These are phyloP conservation scores for Philantomba maxwellii DNA, from an alignment of 2,113 vertebrate species.

Conservation along the genomic window DNA sequence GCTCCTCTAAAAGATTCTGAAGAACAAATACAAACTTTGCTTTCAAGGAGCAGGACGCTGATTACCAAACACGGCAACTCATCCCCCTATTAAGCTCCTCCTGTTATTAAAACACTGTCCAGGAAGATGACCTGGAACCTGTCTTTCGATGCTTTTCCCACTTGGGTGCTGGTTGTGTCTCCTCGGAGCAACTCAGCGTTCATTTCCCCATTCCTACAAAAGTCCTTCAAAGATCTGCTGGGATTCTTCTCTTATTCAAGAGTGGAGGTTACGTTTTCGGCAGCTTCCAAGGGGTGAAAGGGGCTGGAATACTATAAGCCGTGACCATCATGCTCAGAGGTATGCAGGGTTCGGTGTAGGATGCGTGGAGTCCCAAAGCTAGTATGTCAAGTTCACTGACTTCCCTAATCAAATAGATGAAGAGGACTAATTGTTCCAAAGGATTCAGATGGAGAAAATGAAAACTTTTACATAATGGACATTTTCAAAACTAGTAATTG, in stretches of 20 bases:
- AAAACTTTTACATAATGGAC: neutral
- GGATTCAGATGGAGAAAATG: neutral
- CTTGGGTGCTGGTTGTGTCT: neutral
- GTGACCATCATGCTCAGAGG: fast-evolving
- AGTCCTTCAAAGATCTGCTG: neutral
- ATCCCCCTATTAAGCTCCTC: neutral
- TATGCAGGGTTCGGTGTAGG: fast-evolving
- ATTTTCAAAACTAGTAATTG: neutral
- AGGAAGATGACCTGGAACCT: too few relatives aligned
- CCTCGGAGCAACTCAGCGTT: too few relatives aligned
- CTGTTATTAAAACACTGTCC: fast-evolving
- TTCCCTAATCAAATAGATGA: too few relatives aligned
- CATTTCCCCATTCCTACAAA: neutral
- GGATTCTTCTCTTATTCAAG: neutral
- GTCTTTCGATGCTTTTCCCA: neutral
- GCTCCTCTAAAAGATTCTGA: too few relatives aligned
- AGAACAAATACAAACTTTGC: neutral
- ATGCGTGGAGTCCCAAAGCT: fast-evolving
- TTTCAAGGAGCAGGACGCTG: neutral
- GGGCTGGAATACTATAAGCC: too few relatives aligned
- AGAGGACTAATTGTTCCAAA: neutral
- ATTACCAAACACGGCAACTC: too few relatives aligned
- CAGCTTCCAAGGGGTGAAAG: neutral
- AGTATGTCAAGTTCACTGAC: neutral
- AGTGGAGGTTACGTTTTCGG: neutral